These are phyloP conservation scores for Mesocentrotus franciscanus DNA, from an alignment of 53 echinoderm and acorn worm genomes.

Conservation along the genomic window DNA sequence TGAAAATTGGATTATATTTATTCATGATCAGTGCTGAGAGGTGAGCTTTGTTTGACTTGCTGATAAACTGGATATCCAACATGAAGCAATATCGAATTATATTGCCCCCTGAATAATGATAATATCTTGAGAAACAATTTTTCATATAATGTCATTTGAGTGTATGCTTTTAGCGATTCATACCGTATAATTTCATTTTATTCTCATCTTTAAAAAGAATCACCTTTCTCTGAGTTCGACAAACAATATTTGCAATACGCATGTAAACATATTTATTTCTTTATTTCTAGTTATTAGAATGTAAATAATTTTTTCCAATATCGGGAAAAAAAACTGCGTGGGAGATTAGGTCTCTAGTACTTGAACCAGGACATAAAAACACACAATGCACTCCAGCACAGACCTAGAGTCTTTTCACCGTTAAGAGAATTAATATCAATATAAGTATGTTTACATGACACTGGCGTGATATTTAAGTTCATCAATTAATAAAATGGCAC, in stretches of 20 bases:
- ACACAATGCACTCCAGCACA: background rate
- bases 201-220: background rate
- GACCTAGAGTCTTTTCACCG: background rate
- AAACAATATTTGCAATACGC: too few relatives aligned
- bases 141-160: background rate
- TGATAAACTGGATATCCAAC: background rate
- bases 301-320: too few relatives aligned
- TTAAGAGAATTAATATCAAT: background rate
- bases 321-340: background rate
- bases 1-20: slow-evolving; percentile 17
- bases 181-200: too few relatives aligned
- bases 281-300: too few relatives aligned
- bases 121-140: background rate
- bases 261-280: too few relatives aligned
- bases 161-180: background rate
- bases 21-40: slow-evolving; percentile 34
- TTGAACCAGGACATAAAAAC: background rate
- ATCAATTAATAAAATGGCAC: background rate
- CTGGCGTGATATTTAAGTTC: background rate
- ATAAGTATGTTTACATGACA: background rate
- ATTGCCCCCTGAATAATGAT: background rate
- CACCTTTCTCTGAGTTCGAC: too few relatives aligned
- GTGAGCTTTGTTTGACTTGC: slow-evolving; percentile 13
- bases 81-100: background rate
- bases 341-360: background rate